These are phyloP conservation scores for Microcebus lehilahytsara DNA, from an alignment of 2,113 vertebrate species.

Conservation along the genomic window DNA sequence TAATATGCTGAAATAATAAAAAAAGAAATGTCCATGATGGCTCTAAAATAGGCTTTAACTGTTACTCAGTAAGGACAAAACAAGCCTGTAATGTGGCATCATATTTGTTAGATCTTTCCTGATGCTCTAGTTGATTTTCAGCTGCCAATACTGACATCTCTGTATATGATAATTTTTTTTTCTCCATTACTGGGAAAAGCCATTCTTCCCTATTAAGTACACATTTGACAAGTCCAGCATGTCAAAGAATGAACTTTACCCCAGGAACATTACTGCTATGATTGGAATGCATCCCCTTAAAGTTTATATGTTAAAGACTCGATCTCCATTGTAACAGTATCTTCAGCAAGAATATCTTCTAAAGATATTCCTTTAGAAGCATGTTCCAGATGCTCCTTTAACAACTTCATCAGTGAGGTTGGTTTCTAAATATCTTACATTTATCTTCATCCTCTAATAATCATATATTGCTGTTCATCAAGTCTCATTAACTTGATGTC, in stretches of 20 bases:
- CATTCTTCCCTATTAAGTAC: not conserved
- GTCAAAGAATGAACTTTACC: not conserved
- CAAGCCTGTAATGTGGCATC: fast-evolving
- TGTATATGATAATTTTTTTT: not conserved
- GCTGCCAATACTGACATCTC: not conserved
- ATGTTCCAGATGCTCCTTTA: not conserved
- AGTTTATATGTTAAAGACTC: not conserved
- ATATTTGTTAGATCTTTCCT: not conserved
- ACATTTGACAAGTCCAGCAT: not conserved
- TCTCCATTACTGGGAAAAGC: not conserved
- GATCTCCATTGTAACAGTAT: not conserved
- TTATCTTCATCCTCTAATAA: not conserved
- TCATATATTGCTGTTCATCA: not conserved
- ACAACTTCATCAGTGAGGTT: not conserved
- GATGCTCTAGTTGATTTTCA: not conserved
- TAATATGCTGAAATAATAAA: no score
- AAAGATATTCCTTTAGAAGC: no score
- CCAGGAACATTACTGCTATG: not conserved
- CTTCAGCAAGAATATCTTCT: not conserved
- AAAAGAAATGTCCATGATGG: not conserved
- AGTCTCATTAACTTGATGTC: not conserved
- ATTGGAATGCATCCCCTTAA: not conserved
- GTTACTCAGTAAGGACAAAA: not conserved
- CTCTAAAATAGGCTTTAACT: not conserved
- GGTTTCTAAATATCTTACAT: not conserved